Percentiles rank a stretch among this genome's conserved stretches.
Conservation (phyloP, 2,797 vertebrate genomes). For the Uromys caudimaculatus region DNA sequence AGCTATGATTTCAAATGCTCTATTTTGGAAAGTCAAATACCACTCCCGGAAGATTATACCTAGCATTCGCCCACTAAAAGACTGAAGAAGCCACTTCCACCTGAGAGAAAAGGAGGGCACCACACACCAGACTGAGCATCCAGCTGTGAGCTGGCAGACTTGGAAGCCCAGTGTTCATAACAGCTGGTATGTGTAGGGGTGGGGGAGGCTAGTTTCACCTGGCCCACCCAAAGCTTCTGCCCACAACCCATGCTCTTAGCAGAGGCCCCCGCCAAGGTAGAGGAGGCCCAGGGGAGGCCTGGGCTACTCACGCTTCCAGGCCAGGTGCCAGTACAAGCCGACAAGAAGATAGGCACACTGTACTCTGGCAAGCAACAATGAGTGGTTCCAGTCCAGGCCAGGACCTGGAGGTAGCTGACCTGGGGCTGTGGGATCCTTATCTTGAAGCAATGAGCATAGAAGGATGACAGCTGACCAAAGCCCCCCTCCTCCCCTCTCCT, state of each 20-base stretch:
- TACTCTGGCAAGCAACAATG: slow-evolving; percentile 27
- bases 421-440: not conserved
- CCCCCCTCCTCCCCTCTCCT: not conserved
- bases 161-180: rapidly evolving
- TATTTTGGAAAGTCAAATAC: not conserved
- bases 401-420: not conserved
- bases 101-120: not conserved
- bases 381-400: not conserved
- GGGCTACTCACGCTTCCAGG: slow-evolving; percentile 27
- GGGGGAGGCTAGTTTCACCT: not conserved
- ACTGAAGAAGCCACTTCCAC: not conserved
- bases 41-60: too few species aligned
- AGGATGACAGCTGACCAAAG: not conserved
- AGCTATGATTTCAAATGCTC: not conserved
- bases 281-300: slow-evolving; percentile 55
- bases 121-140: rapidly evolving
- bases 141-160: not conserved
- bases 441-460: not conserved
- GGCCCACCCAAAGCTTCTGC: not conserved
- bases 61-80: not conserved
- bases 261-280: not conserved
- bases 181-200: not conserved
- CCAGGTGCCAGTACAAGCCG: not conserved
- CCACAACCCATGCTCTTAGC: not conserved
- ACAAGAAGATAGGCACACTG: slow-evolving; percentile 36